A percentile compares a stretch with the other conserved stretches of the same genome.
Conservation (phyloP, 2,797 vertebrate species). For the Garrulus glandarius region DNA sequence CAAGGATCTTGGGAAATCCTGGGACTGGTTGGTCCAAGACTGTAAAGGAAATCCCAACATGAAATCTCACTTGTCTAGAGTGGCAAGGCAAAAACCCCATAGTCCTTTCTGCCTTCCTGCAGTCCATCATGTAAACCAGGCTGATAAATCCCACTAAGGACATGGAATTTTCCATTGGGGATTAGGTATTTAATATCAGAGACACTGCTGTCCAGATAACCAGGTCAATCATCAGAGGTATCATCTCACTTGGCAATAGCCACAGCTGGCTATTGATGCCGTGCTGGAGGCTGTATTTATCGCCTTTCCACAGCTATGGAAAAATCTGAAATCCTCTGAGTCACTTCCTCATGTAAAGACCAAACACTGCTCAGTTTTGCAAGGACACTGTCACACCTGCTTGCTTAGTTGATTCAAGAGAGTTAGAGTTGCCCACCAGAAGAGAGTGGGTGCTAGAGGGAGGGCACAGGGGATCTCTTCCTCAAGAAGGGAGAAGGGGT, state of each 20-base stretch:
- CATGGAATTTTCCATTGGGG: conserved; percentile 5
- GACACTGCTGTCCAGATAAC: neutral
- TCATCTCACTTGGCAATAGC: neutral
- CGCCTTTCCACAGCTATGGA: neutral
- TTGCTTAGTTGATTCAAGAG: neutral
- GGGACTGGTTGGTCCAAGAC: neutral
- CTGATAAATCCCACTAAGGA: neutral
- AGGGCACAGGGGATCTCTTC: neutral
- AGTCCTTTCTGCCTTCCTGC: neutral
- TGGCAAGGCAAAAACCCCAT: neutral
- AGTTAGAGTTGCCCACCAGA: neutral
- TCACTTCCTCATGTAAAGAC: neutral
- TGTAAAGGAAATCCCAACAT: neutral
- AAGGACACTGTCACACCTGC: neutral
- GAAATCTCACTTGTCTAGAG: neutral
- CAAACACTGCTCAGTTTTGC: neutral
- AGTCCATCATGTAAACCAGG: neutral
- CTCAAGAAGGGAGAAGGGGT: neutral
- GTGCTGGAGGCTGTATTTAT: conserved; percentile 22
- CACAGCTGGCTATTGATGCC: neutral
- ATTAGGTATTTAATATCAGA: conserved; percentile 3
- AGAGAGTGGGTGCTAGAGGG: neutral
- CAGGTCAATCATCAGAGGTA: neutral
- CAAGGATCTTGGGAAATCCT: neutral
- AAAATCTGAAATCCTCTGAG: conserved; percentile 7